Evolutionary conservation across 2,113 vertebrate genomes (phyloP).

Genomic region (Elephas maximus): DNA sequence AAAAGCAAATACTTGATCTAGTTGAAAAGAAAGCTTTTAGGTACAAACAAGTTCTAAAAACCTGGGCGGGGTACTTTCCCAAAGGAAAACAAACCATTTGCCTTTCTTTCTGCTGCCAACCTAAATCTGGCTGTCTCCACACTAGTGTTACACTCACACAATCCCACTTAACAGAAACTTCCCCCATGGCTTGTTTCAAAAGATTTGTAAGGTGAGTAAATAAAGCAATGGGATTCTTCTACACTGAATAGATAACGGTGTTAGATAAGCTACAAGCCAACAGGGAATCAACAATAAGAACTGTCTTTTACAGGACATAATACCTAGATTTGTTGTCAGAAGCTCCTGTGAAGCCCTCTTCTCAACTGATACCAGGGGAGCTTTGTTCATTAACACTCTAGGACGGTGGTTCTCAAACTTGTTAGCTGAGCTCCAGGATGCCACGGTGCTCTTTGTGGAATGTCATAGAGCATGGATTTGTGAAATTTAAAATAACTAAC

Average conservation of each 20-base stretch:
- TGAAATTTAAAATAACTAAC: background rate
- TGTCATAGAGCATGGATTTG: background rate
- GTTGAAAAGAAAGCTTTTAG: slow-evolving; percentile 35
- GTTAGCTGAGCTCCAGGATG: background rate
- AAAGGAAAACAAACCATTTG: slow-evolving; percentile 43
- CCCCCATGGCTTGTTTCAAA: slow-evolving; percentile 44
- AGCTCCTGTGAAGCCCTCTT: background rate
- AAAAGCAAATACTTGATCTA: slow-evolving; percentile 11
- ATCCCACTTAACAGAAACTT: slow-evolving; percentile 41
- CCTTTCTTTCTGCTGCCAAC: slow-evolving; percentile 25
- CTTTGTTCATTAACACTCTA: background rate
- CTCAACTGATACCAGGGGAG: background rate
- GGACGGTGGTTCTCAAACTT: background rate
- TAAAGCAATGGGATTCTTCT: slow-evolving; percentile 56
- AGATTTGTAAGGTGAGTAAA: slow-evolving; percentile 68
- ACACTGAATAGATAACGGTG: slow-evolving; percentile 51
- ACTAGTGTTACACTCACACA: slow-evolving; percentile 55
- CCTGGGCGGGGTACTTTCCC: background rate
- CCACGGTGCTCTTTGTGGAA: background rate
- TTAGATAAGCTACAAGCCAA: slow-evolving; percentile 33
- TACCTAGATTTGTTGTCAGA: slow-evolving; percentile 53
- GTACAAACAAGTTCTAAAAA: slow-evolving; percentile 43
- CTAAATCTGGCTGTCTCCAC: background rate
- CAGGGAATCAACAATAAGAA: slow-evolving; percentile 11
- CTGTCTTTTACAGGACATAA: slow-evolving; percentile 61